Conservation (phyloP, 2,888 invertebrate species). For the Abscondita cerata region DNA sequence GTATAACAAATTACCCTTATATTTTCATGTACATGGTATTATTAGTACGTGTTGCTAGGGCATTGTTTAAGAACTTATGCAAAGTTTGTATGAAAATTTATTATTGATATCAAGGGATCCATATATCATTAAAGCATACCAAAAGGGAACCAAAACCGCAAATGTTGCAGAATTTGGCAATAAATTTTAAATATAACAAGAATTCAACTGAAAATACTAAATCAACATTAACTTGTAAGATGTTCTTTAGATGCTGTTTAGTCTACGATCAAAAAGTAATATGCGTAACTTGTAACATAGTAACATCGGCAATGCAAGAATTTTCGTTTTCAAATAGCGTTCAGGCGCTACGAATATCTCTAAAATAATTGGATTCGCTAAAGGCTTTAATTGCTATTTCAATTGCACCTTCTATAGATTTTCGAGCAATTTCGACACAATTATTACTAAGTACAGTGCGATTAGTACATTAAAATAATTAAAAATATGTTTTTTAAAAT, state of each 20-base stretch:
- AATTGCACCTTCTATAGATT: no score
- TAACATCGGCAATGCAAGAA: no score
- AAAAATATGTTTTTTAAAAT: no score
- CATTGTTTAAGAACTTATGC: slow-evolving; percentile 32
- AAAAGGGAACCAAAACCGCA: slow-evolving; percentile 29
- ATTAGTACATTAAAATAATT: no score
- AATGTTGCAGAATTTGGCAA: slow-evolving; percentile 27
- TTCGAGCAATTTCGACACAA: no score
- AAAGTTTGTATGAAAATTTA: slow-evolving; percentile 33
- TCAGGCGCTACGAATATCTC: no score
- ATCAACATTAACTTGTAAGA: slow-evolving; percentile 20
- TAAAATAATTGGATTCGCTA: no score
- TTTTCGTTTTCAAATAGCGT: no score
- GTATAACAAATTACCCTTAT: slow-evolving; percentile 27
- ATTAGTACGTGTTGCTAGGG: slow-evolving; percentile 27
- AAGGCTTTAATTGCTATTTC: no score
- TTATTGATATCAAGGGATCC: slow-evolving; percentile 29
- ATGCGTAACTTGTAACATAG: no score
- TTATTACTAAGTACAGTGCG: no score
- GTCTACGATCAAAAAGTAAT: not conserved
- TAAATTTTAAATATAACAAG: slow-evolving; percentile 31
- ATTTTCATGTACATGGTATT: slow-evolving; percentile 22
- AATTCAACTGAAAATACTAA: slow-evolving; percentile 23
- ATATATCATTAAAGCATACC: slow-evolving; percentile 28
- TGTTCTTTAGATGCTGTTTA: slow-evolving; percentile 5